These are phyloP conservation scores for Palythoa caribaeorum DNA, from an alignment of 92 coral and sea anemone species.

Conservation along the genomic window DNA sequence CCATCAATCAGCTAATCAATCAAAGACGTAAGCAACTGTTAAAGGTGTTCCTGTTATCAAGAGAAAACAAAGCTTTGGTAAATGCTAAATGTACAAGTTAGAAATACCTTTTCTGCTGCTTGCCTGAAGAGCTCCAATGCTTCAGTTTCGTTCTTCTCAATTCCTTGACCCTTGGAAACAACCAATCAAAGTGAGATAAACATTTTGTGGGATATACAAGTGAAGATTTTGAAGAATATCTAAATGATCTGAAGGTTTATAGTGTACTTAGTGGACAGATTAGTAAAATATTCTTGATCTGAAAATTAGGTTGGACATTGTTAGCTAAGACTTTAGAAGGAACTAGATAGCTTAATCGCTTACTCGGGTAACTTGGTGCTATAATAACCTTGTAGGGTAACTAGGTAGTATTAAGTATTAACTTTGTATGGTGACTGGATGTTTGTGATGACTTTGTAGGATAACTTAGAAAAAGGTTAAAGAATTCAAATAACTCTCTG, in stretches of 20 bases:
- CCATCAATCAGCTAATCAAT: neutral
- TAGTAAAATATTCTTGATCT: too few relatives aligned
- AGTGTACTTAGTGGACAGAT: neutral
- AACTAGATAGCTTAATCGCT: too few relatives aligned
- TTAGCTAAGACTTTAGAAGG: too few relatives aligned
- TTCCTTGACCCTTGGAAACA: slow-evolving; percentile 86
- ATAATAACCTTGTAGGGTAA: neutral
- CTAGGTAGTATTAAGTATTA: neutral
- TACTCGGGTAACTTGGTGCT: neutral
- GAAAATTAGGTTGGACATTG: too few relatives aligned
- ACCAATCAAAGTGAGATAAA: neutral
- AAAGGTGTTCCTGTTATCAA: neutral
- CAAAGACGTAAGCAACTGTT: neutral
- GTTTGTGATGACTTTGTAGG: neutral
- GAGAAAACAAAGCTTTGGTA: neutral
- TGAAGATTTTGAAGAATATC: too few relatives aligned
- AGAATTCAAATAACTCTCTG: too few relatives aligned
- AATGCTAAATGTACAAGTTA: neutral
- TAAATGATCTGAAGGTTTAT: neutral
- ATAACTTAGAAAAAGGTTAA: neutral
- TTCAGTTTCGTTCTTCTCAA: slow-evolving; percentile 80
- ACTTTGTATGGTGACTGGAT: neutral
- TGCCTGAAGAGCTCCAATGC: slow-evolving; percentile 77
- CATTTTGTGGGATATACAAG: neutral
- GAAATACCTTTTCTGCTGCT: slow-evolving; percentile 82